Evolutionary conservation across 2,888 invertebrate species (phyloP), one percentile per base, ranked within the genome.

Genomic region (Tethea ocularis): DNA sequence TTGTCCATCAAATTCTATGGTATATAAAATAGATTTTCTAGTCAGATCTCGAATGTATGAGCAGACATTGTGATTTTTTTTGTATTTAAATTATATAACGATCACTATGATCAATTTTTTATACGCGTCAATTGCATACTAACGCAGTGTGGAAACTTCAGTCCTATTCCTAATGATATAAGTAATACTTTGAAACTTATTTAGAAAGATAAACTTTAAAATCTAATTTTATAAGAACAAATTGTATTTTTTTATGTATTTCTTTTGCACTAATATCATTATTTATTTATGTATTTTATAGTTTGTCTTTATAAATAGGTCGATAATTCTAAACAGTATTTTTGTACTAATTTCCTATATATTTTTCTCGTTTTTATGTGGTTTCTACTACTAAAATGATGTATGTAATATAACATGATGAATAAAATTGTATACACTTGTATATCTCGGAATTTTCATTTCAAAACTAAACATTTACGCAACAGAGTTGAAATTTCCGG

Each of bases 381-480:
- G 77, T 87, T 87, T 90, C 82, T 89, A 88, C 78, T 89, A 88
- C 78, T 90, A 88, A 91, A 88, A 84, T 80, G 71, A 74, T 75
- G 73, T 85, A 85, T 87, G 80, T 88, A 87, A 85, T 87, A 80
- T 88, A 87, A 84, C 75, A 81, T 78, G 78, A 81, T 76, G 79
- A 90, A 88, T 89, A 90, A 84, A 90, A 83, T 89, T 91, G 90
- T 91, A 90, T 92, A 91, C 89, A 92, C 87, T 90, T 91, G 80
- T 82, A 84, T 57, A 61, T 59, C 64, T 62, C 62, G 52, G 60
- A 29, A 33, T 75, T 74, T 79, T 67, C 70, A 71, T 77, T 68
- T 56, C 2, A 11, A 3, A 33, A 13, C 1, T 33, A 4, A 2
- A 33, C 13, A 33, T 13, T 33, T 13, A 13, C 33, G 13, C 3